phyloP scores from a whole-genome alignment of 1,140 invertebrate species.

The Ctenoplectra terminalis region DNA sequence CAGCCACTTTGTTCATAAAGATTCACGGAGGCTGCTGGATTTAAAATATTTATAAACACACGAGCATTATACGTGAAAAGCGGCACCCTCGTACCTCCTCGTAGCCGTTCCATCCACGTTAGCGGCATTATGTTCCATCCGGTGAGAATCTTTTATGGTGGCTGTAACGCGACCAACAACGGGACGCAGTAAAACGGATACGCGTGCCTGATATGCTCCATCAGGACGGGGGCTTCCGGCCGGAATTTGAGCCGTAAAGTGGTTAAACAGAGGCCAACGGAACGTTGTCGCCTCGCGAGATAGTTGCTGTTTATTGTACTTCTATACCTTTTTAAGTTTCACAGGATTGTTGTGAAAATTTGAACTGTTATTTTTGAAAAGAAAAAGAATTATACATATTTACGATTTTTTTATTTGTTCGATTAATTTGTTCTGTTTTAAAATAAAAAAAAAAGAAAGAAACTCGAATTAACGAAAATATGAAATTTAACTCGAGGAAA shows the following conservation, averaged over 20 bases:
- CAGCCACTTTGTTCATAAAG: not conserved
- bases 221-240: not conserved
- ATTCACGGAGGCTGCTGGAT: not conserved
- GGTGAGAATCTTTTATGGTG: slow-evolving; percentile 35
- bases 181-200: slow-evolving; percentile 18
- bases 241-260: slow-evolving; percentile 25
- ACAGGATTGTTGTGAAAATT: no score
- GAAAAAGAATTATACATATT: no score
- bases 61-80: not conserved
- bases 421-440: no score
- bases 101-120: not conserved
- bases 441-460: no score
- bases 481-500: no score
- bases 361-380: no score
- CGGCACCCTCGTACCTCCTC: not conserved
- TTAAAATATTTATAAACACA: slow-evolving; percentile 32
- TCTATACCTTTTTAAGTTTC: no score
- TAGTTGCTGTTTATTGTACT: not conserved
- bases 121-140: slow-evolving; percentile 12
- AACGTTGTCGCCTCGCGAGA: not conserved
- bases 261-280: slow-evolving; percentile 4
- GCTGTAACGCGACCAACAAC: slow-evolving; percentile 30
- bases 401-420: no score
- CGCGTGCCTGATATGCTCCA: slow-evolving; percentile 23
- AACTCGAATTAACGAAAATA: no score